A percentile compares a stretch with the other conserved stretches of the same genome.
Evolutionary conservation across 2,113 vertebrate genomes (phyloP).

Genomic region (Heloderma charlesbogerti): DNA sequence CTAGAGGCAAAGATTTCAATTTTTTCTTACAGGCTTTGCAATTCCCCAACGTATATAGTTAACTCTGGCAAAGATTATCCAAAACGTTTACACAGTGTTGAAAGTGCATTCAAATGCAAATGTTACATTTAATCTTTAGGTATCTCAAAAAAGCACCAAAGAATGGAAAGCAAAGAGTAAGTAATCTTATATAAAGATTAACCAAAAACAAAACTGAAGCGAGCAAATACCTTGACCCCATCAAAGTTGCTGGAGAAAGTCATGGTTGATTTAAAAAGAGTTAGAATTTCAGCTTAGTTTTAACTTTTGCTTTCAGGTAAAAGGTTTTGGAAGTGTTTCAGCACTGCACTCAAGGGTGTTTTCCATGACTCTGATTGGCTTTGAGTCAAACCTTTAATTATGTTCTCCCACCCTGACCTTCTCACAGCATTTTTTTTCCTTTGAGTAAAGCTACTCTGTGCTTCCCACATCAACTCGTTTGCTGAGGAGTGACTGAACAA

Average conservation of each 20-base stretch:
- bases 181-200: conserved; percentile 12
- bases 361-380: conserved; percentile 17
- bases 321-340: neutral
- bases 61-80: conserved; percentile 31
- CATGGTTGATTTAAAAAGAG: neutral
- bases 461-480: neutral
- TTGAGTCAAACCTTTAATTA: conserved; percentile 27
- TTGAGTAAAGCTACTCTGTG: accelerated
- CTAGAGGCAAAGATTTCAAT: conserved; percentile 1
- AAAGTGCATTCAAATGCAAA: conserved; percentile 57
- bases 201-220: neutral
- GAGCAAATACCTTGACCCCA: neutral
- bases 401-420: neutral
- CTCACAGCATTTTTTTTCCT: accelerated
- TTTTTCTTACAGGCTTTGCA: conserved; percentile 43
- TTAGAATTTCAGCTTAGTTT: neutral
- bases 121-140: conserved; percentile 47
- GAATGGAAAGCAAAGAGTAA: conserved; percentile 45
- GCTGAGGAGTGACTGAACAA: neutral
- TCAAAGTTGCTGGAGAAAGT: neutral
- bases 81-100: conserved; percentile 1
- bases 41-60: conserved; percentile 31
- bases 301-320: conserved; percentile 44
- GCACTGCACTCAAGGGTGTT: conserved; percentile 27
- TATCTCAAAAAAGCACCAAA: neutral